A percentile compares a stretch with the other conserved stretches of the same genome.
These are phyloP conservation scores for Priocnemis perturbator DNA, from an alignment of 2,888 invertebrate genomes.

Conservation along the genomic window DNA sequence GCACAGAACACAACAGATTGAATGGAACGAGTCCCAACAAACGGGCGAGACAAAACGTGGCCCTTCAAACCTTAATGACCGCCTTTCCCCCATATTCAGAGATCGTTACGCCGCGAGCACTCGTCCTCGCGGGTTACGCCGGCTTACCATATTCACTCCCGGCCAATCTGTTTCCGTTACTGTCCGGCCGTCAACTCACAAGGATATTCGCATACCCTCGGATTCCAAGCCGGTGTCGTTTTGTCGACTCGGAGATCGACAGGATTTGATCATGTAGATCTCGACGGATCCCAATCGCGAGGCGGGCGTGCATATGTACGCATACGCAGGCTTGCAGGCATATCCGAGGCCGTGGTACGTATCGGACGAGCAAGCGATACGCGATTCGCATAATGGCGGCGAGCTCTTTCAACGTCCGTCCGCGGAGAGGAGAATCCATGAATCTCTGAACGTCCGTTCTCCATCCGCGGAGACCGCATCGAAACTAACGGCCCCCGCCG, in stretches of 20 bases:
- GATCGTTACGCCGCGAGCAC: too few relatives aligned
- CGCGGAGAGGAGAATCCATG: constrained; percentile 38
- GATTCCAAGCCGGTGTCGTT: constrained; percentile 35
- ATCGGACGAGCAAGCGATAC: constrained; percentile 1
- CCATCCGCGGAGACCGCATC: constrained; percentile 21
- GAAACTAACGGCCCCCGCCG: too few relatives aligned
- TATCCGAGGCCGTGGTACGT: background rate
- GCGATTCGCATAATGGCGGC: constrained; percentile 37
- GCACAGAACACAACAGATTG: too few relatives aligned
- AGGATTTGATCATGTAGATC: constrained; percentile 50
- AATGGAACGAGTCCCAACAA: too few relatives aligned
- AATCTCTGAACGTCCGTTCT: constrained; percentile 38
- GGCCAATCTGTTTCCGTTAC: constrained; percentile 42
- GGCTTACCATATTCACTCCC: too few relatives aligned
- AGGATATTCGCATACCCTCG: constrained; percentile 17
- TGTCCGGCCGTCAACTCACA: background rate
- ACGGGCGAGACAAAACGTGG: too few relatives aligned
- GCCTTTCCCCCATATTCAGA: too few relatives aligned
- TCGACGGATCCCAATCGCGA: constrained; percentile 39
- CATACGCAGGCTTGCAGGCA: constrained; percentile 13
- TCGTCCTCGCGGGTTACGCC: too few relatives aligned
- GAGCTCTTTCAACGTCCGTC: constrained; percentile 17
- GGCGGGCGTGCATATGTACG: background rate
- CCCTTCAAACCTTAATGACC: too few relatives aligned
- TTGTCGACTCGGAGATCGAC: constrained; percentile 44